Evolutionary conservation across 2,797 vertebrate species (phyloP).

Genomic region (Sarcoramphus papa): DNA sequence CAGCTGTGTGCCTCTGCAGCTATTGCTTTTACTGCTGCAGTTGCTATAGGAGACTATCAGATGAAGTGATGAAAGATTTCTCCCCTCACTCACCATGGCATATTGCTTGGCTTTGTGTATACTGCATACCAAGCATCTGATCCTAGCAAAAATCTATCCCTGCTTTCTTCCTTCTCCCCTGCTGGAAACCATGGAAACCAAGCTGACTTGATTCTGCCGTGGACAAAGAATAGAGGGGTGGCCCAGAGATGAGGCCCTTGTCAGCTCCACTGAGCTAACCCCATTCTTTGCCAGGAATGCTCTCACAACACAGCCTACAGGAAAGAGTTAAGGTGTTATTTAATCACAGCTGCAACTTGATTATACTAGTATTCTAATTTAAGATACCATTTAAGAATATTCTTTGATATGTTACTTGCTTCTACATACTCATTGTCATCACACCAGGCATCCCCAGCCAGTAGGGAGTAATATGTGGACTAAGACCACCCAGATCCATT

Average conservation of each 20-base stretch:
- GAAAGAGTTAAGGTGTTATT: neutral
- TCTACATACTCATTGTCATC: neutral
- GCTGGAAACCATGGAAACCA: constrained; percentile 55
- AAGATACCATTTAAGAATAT: neutral
- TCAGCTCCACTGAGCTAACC: neutral
- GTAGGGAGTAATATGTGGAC: neutral
- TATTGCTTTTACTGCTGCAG: constrained; percentile 23
- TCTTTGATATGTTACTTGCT: neutral
- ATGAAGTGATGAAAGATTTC: constrained; percentile 40
- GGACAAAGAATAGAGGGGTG: neutral
- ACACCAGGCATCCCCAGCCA: neutral
- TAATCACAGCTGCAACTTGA: neutral
- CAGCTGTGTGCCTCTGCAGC: constrained; percentile 24
- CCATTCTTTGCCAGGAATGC: neutral
- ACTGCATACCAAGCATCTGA: constrained; percentile 20
- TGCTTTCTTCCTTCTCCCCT: neutral
- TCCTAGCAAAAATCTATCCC: constrained; percentile 27
- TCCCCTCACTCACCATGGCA: neutral
- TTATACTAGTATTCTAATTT: neutral
- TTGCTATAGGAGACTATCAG: constrained; percentile 59
- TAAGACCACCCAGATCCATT: neutral
- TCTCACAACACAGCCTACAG: neutral
- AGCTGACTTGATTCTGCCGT: neutral
- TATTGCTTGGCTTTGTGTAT: constrained; percentile 22
- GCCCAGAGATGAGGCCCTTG: neutral